Evolutionary conservation across 2,797 vertebrate genomes (phyloP).

Genomic region (Bovichtus diacanthus): DNA sequence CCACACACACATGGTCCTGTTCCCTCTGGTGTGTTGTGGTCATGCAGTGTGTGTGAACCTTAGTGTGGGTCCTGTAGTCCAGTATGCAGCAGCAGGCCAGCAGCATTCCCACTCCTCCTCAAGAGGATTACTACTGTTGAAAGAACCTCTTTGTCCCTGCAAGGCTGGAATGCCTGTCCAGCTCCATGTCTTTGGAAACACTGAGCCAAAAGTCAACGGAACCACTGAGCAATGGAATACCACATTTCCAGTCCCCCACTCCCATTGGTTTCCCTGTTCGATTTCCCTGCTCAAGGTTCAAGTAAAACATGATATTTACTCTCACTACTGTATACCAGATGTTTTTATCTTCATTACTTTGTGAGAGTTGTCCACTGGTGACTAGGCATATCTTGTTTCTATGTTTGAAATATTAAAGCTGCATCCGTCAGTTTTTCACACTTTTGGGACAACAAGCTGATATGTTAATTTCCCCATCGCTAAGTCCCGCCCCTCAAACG

Average conservation of each 20-base stretch:
- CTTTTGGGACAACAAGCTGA: background rate
- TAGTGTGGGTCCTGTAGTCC: conserved; percentile 25
- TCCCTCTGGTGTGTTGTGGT: conserved; percentile 5
- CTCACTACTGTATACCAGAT: background rate
- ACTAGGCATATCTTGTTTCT: background rate
- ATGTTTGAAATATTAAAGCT: background rate
- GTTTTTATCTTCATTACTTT: background rate
- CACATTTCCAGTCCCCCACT: conserved; percentile 27
- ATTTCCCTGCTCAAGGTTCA: background rate
- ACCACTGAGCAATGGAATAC: conserved; percentile 75
- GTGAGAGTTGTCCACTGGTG: background rate
- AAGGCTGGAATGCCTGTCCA: conserved; percentile 73
- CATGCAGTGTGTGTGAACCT: conserved; percentile 1
- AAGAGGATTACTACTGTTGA: conserved; percentile 78
- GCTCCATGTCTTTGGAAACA: conserved; percentile 74
- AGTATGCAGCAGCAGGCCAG: conserved; percentile 40
- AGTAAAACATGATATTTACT: background rate
- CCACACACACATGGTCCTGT: background rate
- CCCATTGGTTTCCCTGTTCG: conserved; percentile 1
- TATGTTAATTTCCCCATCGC: background rate
- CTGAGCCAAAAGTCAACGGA: conserved; percentile 82
- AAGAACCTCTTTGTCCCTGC: conserved; percentile 80
- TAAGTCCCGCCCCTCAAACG: too few species aligned
- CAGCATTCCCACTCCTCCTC: conserved; percentile 61
- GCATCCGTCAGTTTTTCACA: background rate